Percentiles rank a stretch among this genome's conserved stretches.
Evolutionary conservation across 2,113 vertebrate genomes (phyloP).

Genomic region (Dunckerocampus dactyliophorus): DNA sequence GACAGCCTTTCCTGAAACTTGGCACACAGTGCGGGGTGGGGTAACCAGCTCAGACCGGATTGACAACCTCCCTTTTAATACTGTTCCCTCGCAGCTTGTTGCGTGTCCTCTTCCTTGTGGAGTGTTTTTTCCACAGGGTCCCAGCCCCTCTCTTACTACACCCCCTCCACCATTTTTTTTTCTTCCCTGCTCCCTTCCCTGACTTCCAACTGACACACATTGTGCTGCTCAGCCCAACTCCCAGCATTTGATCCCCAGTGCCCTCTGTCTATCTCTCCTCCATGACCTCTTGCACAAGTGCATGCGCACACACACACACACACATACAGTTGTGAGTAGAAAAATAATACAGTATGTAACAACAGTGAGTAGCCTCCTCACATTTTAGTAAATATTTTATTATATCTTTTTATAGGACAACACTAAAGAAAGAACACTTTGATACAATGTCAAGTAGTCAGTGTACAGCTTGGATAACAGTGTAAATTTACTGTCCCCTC

Average conservation of each 20-base stretch:
- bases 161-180: conserved; percentile 20
- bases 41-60: conserved; percentile 83
- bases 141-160: conserved; percentile 25
- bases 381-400: no score
- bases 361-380: neutral
- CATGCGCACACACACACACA: conserved; percentile 3
- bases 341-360: neutral
- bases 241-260: conserved; percentile 60
- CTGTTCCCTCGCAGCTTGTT: conserved; percentile 71
- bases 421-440: no score
- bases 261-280: conserved; percentile 58
- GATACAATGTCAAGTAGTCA: no score
- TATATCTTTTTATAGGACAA: no score
- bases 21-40: conserved; percentile 77
- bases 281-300: conserved; percentile 40
- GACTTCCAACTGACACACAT: conserved; percentile 51
- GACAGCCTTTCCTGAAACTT: conserved; percentile 79
- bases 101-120: conserved; percentile 68
- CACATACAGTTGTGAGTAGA: neutral
- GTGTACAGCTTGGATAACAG: no score
- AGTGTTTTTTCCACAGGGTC: conserved; percentile 70
- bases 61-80: conserved; percentile 81
- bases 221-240: conserved; percentile 40
- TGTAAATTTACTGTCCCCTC: no score
- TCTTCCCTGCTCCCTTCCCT: conserved; percentile 33